phyloP scores from a whole-genome alignment of 2,888 invertebrate genomes.

The Thera obeliscata region DNA sequence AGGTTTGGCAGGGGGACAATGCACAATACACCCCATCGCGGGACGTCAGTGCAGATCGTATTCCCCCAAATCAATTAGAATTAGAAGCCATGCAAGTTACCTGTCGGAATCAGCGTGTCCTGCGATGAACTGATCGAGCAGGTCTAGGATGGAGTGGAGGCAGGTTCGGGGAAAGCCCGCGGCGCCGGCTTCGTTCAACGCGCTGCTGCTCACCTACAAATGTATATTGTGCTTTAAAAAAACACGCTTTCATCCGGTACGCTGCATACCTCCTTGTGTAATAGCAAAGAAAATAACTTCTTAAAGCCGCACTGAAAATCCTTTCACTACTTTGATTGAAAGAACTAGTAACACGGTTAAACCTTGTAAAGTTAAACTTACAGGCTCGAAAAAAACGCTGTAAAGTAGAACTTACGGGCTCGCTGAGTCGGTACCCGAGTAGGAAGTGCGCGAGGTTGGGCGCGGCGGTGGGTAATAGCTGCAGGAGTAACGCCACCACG shows the following conservation, averaged over 20 bases:
- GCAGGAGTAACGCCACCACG: slow-evolving; percentile 90
- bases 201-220: slow-evolving; percentile 88
- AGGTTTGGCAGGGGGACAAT: no score
- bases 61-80: no score
- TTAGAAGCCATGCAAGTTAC: slow-evolving; percentile 39
- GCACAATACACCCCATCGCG: no score
- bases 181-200: slow-evolving; percentile 91
- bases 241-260: no score
- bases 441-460: slow-evolving; percentile 96
- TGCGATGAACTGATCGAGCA: slow-evolving; percentile 87
- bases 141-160: slow-evolving; percentile 89
- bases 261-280: no score
- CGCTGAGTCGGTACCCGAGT: slow-evolving; percentile 92
- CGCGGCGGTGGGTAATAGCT: slow-evolving; percentile 89
- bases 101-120: slow-evolving; percentile 58
- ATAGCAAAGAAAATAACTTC: no score
- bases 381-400: no score
- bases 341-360: background rate
- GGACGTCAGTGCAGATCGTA: no score
- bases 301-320: no score
- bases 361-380: no score
- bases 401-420: slow-evolving; percentile 84
- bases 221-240: background rate
- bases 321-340: background rate
- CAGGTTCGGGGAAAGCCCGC: slow-evolving; percentile 90